These are phyloP conservation scores for Drymonia ruficornis DNA, from an alignment of 2,888 invertebrate genomes.

Conservation along the genomic window DNA sequence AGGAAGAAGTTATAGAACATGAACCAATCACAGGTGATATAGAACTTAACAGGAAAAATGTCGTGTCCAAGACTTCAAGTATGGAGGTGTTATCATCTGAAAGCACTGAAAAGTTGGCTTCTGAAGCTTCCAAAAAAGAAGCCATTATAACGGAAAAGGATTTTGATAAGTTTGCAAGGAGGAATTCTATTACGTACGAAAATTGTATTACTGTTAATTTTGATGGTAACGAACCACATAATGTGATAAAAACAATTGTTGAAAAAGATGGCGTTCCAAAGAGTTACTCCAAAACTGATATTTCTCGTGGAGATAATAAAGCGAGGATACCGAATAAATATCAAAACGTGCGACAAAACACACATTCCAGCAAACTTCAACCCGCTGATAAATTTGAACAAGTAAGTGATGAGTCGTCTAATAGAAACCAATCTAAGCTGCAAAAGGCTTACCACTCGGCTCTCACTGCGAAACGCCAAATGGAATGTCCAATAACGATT, in stretches of 20 bases:
- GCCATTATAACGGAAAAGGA: slow-evolving; percentile 76
- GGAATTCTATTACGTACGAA: slow-evolving; percentile 75
- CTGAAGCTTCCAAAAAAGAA: slow-evolving; percentile 55
- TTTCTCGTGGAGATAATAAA: slow-evolving; percentile 54
- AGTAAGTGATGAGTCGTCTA: slow-evolving; percentile 51
- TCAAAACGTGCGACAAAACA: slow-evolving; percentile 42
- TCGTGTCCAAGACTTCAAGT: slow-evolving; percentile 13
- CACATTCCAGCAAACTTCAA: slow-evolving; percentile 46
- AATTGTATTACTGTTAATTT: slow-evolving; percentile 70
- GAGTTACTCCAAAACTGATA: slow-evolving; percentile 58
- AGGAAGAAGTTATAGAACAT: slow-evolving; percentile 61
- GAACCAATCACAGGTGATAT: slow-evolving; percentile 60
- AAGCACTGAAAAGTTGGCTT: slow-evolving; percentile 21
- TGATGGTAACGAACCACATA: slow-evolving; percentile 62
- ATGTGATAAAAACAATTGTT: slow-evolving; percentile 63
- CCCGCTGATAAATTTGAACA: slow-evolving; percentile 38
- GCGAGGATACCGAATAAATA: slow-evolving; percentile 55
- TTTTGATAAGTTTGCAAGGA: slow-evolving; percentile 76
- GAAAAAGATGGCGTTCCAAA: slow-evolving; percentile 58
- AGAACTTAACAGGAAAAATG: slow-evolving; percentile 38
- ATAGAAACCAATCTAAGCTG: slow-evolving; percentile 70
- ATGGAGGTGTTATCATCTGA: slow-evolving; percentile 30
- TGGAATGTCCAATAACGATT: slow-evolving; percentile 66
- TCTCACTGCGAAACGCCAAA: slow-evolving; percentile 68
- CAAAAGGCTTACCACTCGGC: slow-evolving; percentile 75